A percentile compares a stretch with the other conserved stretches of the same genome.
Conservation (phyloP, 2,113 vertebrate genomes). For the Paratilapia polleni region DNA sequence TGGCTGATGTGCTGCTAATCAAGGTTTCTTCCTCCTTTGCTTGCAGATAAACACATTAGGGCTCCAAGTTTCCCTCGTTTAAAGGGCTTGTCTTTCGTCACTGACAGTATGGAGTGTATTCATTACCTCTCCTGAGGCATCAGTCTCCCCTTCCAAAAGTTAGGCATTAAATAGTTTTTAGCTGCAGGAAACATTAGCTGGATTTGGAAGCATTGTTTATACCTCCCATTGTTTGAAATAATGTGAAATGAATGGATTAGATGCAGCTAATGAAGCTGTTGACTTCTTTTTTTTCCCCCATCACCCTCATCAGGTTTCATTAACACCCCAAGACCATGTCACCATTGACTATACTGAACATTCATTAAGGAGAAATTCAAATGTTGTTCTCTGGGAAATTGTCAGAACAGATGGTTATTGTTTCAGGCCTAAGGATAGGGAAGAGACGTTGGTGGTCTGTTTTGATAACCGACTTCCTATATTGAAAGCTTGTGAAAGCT, state of each 20-base stretch:
- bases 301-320: conserved; percentile 46
- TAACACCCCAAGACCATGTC: conserved; percentile 41
- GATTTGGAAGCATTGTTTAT: conserved; percentile 16
- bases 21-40: not conserved
- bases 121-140: not conserved
- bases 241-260: conserved; percentile 48
- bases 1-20: not conserved
- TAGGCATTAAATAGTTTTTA: conserved; percentile 19
- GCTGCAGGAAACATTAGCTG: conserved; percentile 11
- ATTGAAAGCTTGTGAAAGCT: not conserved
- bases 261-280: conserved; percentile 43
- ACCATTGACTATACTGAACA: conserved; percentile 23
- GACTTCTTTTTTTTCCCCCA: not conserved
- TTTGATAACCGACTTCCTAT: not conserved
- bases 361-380: conserved; percentile 49
- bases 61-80: not conserved
- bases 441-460: not conserved
- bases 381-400: conserved; percentile 28
- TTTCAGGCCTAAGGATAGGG: not conserved
- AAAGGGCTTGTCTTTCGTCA: not conserved
- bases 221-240: conserved; percentile 31
- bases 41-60: conserved; percentile 3
- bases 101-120: not conserved
- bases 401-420: conserved; percentile 47
- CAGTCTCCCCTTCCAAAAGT: not conserved